Base-by-base conservation (phyloP, 2,113 vertebrate genomes). In the Oxyruncus cristatus region DNA sequence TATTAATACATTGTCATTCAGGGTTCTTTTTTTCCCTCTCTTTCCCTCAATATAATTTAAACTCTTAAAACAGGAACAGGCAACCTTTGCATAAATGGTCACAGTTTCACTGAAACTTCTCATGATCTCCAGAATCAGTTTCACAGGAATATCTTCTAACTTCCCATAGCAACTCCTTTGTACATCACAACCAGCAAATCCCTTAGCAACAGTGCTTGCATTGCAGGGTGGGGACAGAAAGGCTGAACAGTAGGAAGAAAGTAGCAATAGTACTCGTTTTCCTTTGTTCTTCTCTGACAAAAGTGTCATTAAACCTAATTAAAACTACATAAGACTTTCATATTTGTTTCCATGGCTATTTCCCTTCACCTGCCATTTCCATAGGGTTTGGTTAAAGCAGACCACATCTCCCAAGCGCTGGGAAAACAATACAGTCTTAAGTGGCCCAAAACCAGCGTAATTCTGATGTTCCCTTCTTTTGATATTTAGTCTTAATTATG, bases 201-300 rank as follows among this genome's bases (percentile, higher is more conserved):
- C 72, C 15, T 33, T 5, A 37, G 68, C 17, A 68, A 58, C 0
- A 2, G 6, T 3, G 3, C 1, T 1, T 27, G 19, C 32, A 24
- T 42, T 62, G 24, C 22, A 42, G 19, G 16, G 12, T 49, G 33
- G 9, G 3, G 0, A 32, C 20, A 75, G 44, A 92, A 67, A 56
- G 23, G 35, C 47, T 55, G 24, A 78, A 39, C 9, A 27, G 46
- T 14, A 67, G 30, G 67, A 75, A 58, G 23, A 10, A 5, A 8
- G 42, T 5, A 6, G 32, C 42, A 85, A 8, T 14, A 9, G 12
- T 21, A 82, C 23, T 56, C 0, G 0, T 56, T 83, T 78, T 72
- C 32, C 44, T 85, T 85, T 71, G 14, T 6, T 75, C 24, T 89
- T 88, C 47, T 47, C 44, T 47, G n/a, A 67, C 44, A 71, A 46